Conservation (phyloP, 2,113 vertebrate genomes). For the Ailurus styani region DNA sequence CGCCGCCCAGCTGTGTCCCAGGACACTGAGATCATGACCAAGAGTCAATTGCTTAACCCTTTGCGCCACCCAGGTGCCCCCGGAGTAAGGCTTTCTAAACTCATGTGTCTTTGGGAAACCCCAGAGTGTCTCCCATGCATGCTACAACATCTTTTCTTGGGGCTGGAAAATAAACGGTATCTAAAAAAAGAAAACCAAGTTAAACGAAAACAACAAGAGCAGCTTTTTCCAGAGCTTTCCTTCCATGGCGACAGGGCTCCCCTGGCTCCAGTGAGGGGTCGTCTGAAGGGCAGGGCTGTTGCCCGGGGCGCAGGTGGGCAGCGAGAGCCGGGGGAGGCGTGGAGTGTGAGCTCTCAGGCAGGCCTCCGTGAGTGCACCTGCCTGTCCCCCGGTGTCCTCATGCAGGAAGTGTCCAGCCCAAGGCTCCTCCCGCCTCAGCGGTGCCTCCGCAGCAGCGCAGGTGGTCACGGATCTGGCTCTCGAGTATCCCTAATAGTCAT, state of each 20-base stretch:
- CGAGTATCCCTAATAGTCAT: neutral
- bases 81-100: neutral
- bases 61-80: rapidly evolving
- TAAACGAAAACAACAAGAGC: neutral
- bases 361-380: neutral
- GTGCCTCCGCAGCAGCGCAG: neutral
- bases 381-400: rapidly evolving
- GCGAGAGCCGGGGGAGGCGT: rapidly evolving
- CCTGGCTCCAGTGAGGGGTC: neutral
- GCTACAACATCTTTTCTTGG: neutral
- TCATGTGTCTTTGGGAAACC: neutral
- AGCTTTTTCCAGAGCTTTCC: neutral
- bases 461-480: rapidly evolving
- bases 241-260: neutral
- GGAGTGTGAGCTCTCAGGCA: neutral
- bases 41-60: neutral
- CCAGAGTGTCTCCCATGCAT: no score
- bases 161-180: neutral
- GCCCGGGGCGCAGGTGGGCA: neutral
- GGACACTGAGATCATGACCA: neutral
- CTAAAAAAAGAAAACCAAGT: neutral
- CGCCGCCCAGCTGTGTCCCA: rapidly evolving
- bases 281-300: neutral
- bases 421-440: neutral
- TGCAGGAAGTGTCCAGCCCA: rapidly evolving